phyloP scores from a whole-genome alignment of 2,888 invertebrate genomes.

The Ornithoptera alexandrae region DNA sequence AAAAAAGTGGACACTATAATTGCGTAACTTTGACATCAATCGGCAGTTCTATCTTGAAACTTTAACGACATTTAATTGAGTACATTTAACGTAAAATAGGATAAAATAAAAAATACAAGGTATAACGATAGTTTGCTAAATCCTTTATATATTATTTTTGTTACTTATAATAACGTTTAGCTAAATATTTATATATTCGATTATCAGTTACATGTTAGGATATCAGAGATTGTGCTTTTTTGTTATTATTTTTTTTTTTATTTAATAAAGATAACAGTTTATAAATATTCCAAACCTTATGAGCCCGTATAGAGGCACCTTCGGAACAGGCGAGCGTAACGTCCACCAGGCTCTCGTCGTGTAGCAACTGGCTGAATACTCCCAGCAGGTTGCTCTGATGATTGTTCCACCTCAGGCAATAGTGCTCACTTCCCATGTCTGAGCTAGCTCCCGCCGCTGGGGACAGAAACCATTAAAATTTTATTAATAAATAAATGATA shows the following conservation, averaged over 20 bases:
- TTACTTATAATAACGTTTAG: no score
- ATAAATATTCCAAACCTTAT: constrained; percentile 80
- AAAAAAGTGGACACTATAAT: no score
- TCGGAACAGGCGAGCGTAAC: constrained; percentile 97
- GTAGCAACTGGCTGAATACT: constrained; percentile 97
- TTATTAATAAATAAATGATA: background rate
- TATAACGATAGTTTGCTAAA: no score
- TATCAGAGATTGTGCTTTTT: background rate
- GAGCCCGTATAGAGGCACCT: constrained; percentile 96
- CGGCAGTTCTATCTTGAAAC: no score
- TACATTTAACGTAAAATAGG: no score
- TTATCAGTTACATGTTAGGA: background rate
- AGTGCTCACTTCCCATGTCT: constrained; percentile 99
- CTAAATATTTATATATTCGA: no score
- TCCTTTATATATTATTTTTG: no score
- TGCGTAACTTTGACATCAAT: no score
- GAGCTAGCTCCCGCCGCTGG: constrained; percentile 90
- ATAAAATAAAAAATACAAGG: no score
- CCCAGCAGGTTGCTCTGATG: constrained; percentile 98
- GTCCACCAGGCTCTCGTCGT: constrained; percentile 97
- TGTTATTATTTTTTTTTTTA: background rate
- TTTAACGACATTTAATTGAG: no score
- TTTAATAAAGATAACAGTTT: no score
- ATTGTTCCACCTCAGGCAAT: constrained; percentile 99
- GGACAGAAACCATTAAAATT: constrained; percentile 28